These are phyloP conservation scores for Platycheirus rosarum DNA, from an alignment of 2,888 invertebrate genomes.

Conservation along the genomic window DNA sequence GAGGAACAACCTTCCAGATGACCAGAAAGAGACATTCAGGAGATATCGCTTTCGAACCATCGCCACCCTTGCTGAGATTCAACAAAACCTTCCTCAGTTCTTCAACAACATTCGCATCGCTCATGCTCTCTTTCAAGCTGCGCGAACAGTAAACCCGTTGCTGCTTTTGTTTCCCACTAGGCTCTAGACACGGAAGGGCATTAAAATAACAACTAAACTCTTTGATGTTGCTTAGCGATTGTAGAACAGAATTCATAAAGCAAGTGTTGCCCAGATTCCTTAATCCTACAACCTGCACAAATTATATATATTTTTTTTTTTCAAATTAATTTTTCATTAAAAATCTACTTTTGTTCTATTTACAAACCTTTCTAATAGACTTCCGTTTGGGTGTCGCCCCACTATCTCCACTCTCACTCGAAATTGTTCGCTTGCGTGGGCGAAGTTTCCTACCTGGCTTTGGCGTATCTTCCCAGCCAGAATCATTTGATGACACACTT, in stretches of 20 bases:
- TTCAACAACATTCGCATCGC: constrained; percentile 90
- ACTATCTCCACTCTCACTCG: constrained; percentile 75
- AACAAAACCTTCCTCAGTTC: constrained; percentile 91
- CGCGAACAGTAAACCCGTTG: constrained; percentile 85
- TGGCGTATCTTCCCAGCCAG: constrained; percentile 76
- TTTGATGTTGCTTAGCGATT: constrained; percentile 92
- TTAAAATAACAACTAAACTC: constrained; percentile 92
- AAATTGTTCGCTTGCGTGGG: constrained; percentile 77
- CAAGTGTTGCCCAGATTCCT: constrained; percentile 93
- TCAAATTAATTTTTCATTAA: not conserved
- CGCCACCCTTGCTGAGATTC: constrained; percentile 86
- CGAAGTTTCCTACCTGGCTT: constrained; percentile 75
- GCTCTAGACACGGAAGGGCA: constrained; percentile 89
- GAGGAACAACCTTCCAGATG: constrained; percentile 92
- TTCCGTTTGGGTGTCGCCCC: constrained; percentile 56
- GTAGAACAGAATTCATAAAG: constrained; percentile 93
- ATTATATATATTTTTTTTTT: not conserved
- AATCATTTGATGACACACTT: constrained; percentile 77
- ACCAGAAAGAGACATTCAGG: constrained; percentile 91
- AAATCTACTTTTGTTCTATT: not conserved
- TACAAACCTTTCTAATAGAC: constrained; percentile 58
- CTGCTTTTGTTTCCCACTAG: constrained; percentile 76
- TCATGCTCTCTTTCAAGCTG: constrained; percentile 85
- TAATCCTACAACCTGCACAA: constrained; percentile 85
- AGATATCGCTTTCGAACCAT: constrained; percentile 89